Percentiles rank a stretch among this genome's conserved stretches.
Conservation (phyloP, 2,113 vertebrate species). For the Cacatua alba region DNA sequence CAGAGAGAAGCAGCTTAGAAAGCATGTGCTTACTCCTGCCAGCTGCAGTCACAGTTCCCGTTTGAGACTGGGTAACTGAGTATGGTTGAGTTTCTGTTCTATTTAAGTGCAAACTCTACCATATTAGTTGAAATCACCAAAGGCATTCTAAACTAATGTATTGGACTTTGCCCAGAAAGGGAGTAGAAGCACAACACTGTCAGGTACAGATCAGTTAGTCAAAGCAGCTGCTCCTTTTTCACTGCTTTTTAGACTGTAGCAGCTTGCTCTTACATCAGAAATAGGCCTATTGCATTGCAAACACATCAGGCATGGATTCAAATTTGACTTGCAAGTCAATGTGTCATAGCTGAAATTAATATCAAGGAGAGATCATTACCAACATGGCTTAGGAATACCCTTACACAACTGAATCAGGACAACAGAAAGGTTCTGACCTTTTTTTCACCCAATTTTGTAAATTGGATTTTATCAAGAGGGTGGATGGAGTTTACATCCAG, state of each 20-base stretch:
- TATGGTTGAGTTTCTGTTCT: not conserved
- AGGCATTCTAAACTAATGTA: not conserved
- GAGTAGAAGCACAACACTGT: not conserved
- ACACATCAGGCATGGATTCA: not conserved
- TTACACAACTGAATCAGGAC: not conserved
- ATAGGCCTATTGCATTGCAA: not conserved
- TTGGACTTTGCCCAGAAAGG: not conserved
- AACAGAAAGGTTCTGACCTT: not conserved
- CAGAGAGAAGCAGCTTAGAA: not conserved
- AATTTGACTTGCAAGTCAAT: not conserved
- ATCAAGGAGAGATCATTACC: not conserved
- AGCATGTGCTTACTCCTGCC: not conserved
- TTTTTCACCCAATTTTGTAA: not conserved
- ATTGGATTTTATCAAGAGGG: fast-evolving
- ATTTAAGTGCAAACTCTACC: not conserved
- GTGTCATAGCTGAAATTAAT: not conserved
- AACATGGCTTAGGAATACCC: not conserved
- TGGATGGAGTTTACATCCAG: not conserved
- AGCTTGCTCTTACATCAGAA: not conserved
- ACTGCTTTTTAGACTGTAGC: not conserved
- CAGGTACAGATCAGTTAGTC: not conserved
- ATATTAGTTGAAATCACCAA: not conserved
- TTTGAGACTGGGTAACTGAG: not conserved
- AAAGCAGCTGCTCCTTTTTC: not conserved
- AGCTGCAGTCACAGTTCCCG: not conserved